Base-by-base conservation (phyloP, 2,888 invertebrate species). In the Stramonita haemastoma region DNA sequence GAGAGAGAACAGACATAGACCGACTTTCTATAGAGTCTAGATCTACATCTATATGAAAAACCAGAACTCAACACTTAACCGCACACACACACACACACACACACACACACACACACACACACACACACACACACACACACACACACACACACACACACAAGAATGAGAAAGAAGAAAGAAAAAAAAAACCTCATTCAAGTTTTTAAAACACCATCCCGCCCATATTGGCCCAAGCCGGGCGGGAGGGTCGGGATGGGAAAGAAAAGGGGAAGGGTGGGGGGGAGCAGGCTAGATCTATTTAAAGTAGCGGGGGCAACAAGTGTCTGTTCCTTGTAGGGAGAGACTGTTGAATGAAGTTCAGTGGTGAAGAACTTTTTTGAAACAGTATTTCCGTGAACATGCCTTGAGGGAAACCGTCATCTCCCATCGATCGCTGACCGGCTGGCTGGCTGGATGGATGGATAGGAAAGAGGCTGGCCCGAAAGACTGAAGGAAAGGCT, bases 311-410 rank as follows among this genome's bases (percentile, higher is more conserved):
- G 73, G 73, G 11, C n/a, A 73, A 73, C n/a, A n/a, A n/a, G 73
- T 26, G 73, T n/a, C 73, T n/a, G n/a, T 11, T 22, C 1, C n/a
- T 22, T 26, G 11, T 73, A n/a, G 73, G 73, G n/a, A n/a, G 13
- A n/a, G 73, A 22, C 19, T 15, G 60, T 15, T 60, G 60, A 60
- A 22, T 60, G 19, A 60, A 60, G 19, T 19, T 60, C 60, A 19
- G 22, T 13, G 60, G 60, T 60, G 19, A 73, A 13, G 73, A 73
- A 73, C 26, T 73, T n/a, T n/a, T 73, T 73, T 73, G n/a, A 73
- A 73, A 26, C 73, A 73, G 26, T 73, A 26, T 73, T n/a, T 73
- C n/a, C 73, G n/a, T 73, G 73, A 73, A 73, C 73, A 73, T 73
- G 73, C 73, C 73, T n/a, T n/a, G n/a, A 13, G n/a, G 26, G 11